Percentiles rank a stretch among this genome's conserved stretches.
phyloP scores from a whole-genome alignment of 2,797 vertebrate genomes.

The Glyptemys insculpta region DNA sequence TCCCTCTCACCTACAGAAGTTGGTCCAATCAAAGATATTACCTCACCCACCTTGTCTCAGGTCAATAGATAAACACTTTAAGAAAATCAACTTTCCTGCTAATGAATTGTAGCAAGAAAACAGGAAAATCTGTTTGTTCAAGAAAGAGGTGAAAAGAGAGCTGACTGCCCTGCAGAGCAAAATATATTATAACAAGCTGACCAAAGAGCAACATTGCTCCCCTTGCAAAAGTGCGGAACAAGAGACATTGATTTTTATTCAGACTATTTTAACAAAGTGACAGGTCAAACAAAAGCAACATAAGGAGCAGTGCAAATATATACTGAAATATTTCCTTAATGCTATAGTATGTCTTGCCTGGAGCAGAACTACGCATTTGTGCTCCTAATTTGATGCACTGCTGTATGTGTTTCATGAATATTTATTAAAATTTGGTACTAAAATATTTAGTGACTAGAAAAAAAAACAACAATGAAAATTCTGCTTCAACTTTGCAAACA shows the following conservation, averaged over 20 bases:
- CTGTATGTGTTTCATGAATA: background rate
- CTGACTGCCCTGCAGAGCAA: background rate
- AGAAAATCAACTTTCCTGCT: background rate
- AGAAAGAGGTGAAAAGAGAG: background rate
- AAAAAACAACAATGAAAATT: background rate
- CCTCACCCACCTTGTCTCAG: background rate
- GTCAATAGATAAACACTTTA: background rate
- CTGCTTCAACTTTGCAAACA: background rate
- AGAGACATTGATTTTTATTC: background rate
- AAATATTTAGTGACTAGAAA: background rate
- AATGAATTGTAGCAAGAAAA: background rate
- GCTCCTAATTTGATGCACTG: background rate
- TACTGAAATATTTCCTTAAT: rapidly evolving
- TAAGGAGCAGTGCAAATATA: background rate
- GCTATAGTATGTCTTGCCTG: rapidly evolving
- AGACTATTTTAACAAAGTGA: background rate
- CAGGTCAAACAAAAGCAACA: background rate
- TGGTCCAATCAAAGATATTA: background rate
- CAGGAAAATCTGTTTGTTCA: background rate
- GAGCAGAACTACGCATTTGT: background rate
- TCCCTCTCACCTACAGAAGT: background rate
- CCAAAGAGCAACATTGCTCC: background rate
- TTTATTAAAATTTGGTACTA: background rate
- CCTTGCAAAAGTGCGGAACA: background rate
- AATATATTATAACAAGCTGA: background rate